Base-by-base conservation (phyloP, 2,113 vertebrate species). In the Physeter macrocephalus region DNA sequence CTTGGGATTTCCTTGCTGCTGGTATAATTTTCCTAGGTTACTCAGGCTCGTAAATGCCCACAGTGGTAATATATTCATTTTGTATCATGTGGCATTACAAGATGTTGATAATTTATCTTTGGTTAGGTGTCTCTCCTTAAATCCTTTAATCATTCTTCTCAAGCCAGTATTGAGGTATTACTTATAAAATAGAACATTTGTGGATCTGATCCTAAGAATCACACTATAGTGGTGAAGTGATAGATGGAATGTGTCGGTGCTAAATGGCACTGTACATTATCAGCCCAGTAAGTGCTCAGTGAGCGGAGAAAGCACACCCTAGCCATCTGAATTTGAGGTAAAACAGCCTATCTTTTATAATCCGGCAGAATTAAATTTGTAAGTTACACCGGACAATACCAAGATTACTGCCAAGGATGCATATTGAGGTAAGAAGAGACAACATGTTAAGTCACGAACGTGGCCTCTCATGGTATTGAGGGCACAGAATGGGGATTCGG, bases 401-500 rank as follows among this genome's bases (percentile, higher is more conserved):
- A 78, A 66, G 49, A 39, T 29, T 20, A 8, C 34, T 82, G 9
- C 52, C 27, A 59, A 13, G 14, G 46, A 46, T n/a, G 34, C 67
- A 12, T 62, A 11, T 49, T 86, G 54, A 74, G 27, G 20, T 43
- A 34, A 31, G 46, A 78, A 46, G 31, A 34, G 14, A 39, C 13
- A n/a, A n/a, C n/a, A n/a, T 21, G 5, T 52, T 18, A 20, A 0
- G 1, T 54, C 29, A 36, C 6, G 46, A 23, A 72, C 61, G 2
- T 25, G 36, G 4, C 21, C 29, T 23, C 8, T 34, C 21, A 5
- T 0, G 4, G 27, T 5, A 2, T 18, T 8, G 31, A 11, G 25
- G 81, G 25, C 31, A 3, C 29, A 81, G 64, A 10, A 29, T 81
- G 3, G 5, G 61, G 12, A n/a, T 31, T 78, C 25, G 69, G 62